Conservation (phyloP, 2,797 vertebrate genomes). For the Falco berigora region DNA sequence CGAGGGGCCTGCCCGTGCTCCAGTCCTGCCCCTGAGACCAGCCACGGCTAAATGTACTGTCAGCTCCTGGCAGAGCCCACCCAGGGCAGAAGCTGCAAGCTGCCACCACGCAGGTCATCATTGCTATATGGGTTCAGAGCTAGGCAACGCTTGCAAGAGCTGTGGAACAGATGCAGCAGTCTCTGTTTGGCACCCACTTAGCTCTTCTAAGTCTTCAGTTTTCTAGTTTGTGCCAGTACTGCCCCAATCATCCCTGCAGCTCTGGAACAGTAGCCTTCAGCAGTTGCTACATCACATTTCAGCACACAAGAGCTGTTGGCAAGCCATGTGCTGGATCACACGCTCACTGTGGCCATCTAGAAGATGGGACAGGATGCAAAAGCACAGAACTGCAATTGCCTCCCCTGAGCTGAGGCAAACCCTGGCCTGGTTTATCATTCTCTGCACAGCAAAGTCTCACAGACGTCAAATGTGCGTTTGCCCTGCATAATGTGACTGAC, state of each 20-base stretch:
- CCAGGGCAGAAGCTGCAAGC: not conserved
- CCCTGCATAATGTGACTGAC: conserved; percentile 5
- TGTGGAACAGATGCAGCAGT: not conserved
- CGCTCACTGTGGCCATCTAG: too few relatives aligned
- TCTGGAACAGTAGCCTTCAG: not conserved
- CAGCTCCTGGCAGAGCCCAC: not conserved
- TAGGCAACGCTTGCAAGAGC: not conserved
- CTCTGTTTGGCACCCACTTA: not conserved
- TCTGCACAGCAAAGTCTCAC: not conserved
- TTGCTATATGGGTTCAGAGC: not conserved
- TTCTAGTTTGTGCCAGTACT: not conserved
- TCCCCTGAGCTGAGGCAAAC: not conserved
- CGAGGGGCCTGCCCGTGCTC: not conserved
- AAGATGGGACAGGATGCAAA: not conserved
- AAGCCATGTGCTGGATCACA: not conserved
- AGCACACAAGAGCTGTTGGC: not conserved
- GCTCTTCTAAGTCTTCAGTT: not conserved
- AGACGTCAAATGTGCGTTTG: not conserved
- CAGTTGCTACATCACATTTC: not conserved
- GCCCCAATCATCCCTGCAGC: not conserved
- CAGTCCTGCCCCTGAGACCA: not conserved
- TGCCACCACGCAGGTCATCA: not conserved
- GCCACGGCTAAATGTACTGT: not conserved
- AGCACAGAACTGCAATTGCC: not conserved
- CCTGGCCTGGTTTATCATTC: not conserved